These are phyloP conservation scores for Anarhynchus alexandrinus DNA, from an alignment of 2,113 vertebrate genomes.

Conservation along the genomic window DNA sequence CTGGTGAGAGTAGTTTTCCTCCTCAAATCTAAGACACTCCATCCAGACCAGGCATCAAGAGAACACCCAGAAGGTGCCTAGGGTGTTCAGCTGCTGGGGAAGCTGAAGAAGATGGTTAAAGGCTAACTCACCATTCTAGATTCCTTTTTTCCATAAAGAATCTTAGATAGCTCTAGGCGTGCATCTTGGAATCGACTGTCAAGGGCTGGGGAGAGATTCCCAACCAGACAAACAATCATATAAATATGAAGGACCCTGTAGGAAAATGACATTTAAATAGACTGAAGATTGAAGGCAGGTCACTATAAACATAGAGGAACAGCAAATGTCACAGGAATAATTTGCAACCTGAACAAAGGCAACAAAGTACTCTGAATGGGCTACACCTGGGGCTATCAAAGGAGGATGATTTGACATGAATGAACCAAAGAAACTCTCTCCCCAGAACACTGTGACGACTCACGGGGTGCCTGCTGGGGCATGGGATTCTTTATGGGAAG, in stretches of 20 bases:
- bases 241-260: conserved; percentile 69
- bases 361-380: neutral
- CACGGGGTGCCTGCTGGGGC: neutral
- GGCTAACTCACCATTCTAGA: conserved; percentile 43
- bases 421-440: neutral
- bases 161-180: conserved; percentile 43
- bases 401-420: neutral
- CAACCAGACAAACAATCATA: conserved; percentile 72
- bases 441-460: neutral
- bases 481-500: neutral
- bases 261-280: neutral
- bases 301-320: neutral
- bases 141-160: conserved; percentile 38
- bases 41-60: neutral
- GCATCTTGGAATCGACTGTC: conserved; percentile 71
- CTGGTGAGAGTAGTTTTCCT: neutral
- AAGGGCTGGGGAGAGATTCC: conserved; percentile 71
- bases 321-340: neutral
- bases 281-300: neutral
- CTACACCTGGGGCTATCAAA: neutral
- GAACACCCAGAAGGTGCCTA: neutral
- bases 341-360: neutral
- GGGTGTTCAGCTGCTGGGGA: neutral
- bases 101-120: neutral
- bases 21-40: neutral